These are phyloP conservation scores for Tubiluchus corallicola DNA, from an alignment of 2,888 invertebrate genomes.

Conservation along the genomic window DNA sequence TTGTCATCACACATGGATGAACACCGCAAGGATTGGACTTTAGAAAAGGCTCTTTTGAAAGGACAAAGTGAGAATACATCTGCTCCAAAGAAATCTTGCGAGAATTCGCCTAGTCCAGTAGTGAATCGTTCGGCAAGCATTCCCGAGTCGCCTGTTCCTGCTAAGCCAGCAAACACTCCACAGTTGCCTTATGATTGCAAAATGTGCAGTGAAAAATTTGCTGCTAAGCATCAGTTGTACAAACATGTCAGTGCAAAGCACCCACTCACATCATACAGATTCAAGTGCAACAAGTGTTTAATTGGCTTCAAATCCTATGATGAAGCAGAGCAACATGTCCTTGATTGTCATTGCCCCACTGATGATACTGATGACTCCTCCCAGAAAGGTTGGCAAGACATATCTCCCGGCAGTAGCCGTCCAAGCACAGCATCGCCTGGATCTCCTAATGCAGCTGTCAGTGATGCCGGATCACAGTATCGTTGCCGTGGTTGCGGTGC, in stretches of 20 bases:
- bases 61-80: too few species aligned
- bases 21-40: background rate
- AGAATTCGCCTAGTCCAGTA: background rate
- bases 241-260: background rate
- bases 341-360: too few species aligned
- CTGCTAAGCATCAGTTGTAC: background rate
- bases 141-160: background rate
- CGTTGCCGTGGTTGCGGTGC: constrained; percentile 1
- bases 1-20: background rate
- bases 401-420: background rate
- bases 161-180: background rate
- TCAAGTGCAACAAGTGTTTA: background rate
- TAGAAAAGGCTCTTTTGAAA: background rate
- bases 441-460: background rate
- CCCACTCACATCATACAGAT: background rate
- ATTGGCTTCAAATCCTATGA: background rate
- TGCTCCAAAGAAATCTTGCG: background rate
- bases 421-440: too few species aligned
- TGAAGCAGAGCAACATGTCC: background rate
- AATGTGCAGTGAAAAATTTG: background rate
- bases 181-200: too few species aligned
- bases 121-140: background rate
- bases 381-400: background rate
- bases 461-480: background rate
- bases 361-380: background rate